phyloP scores from a whole-genome alignment of 2,113 vertebrate species.

The Tricholaema leucomelas region DNA sequence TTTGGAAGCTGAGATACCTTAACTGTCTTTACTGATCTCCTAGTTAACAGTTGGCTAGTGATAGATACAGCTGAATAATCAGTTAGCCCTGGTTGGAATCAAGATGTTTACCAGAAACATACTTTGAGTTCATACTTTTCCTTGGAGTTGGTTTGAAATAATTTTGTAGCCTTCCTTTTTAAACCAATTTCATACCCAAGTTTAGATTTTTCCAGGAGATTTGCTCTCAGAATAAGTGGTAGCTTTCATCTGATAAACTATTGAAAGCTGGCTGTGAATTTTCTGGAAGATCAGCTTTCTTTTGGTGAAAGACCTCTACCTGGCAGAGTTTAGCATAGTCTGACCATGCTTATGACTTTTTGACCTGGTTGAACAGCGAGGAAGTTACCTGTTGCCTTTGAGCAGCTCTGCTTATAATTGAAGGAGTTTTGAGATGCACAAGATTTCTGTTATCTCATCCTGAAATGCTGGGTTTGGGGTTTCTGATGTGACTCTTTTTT shows the following conservation, averaged over 20 bases:
- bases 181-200: background rate
- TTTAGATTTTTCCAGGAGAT: background rate
- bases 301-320: background rate
- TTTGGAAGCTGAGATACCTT: background rate
- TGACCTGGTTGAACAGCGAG: background rate
- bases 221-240: background rate
- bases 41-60: background rate
- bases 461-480: background rate
- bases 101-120: background rate
- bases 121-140: background rate
- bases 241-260: background rate
- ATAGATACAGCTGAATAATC: background rate
- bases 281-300: background rate
- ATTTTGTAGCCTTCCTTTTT: background rate
- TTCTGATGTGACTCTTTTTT: background rate
- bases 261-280: background rate
- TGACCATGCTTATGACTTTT: background rate
- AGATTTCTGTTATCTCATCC: slow-evolving; percentile 4
- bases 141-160: background rate
- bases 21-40: background rate
- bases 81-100: background rate
- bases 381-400: background rate
- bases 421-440: background rate
- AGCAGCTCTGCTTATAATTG: background rate
- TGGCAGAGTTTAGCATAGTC: background rate